Evolutionary conservation across 1,140 invertebrate species (phyloP).

Genomic region (Drosophila triauraria): DNA sequence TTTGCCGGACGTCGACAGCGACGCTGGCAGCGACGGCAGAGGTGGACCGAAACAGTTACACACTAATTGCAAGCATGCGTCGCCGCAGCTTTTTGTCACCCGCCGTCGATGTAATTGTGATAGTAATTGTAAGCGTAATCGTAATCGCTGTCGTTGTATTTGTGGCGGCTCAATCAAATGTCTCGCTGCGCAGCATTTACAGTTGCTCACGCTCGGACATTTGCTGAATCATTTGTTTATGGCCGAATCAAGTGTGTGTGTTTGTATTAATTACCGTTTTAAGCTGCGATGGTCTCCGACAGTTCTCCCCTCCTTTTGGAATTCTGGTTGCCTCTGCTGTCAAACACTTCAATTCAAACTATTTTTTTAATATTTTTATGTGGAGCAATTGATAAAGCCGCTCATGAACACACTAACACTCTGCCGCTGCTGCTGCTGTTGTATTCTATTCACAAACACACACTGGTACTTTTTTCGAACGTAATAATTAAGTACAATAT

Average conservation of each 20-base stretch:
- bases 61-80: slow-evolving; percentile 80
- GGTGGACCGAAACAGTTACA: slow-evolving; percentile 62
- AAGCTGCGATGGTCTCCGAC: slow-evolving; percentile 49
- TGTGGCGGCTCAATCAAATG: slow-evolving; percentile 52
- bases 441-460: slow-evolving; percentile 15
- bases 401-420: slow-evolving; percentile 40
- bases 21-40: slow-evolving; percentile 4
- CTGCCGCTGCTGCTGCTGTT: neutral
- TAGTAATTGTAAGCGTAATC: slow-evolving; percentile 29
- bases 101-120: slow-evolving; percentile 7
- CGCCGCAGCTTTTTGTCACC: slow-evolving; percentile 49
- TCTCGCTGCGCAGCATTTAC: slow-evolving; percentile 66
- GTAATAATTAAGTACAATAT: slow-evolving; percentile 82
- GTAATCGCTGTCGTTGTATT: slow-evolving; percentile 12
- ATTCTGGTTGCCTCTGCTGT: slow-evolving; percentile 49
- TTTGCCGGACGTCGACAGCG: slow-evolving; percentile 45
- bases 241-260: slow-evolving; percentile 72
- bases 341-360: slow-evolving; percentile 76
- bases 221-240: slow-evolving; percentile 82
- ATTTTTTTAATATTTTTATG: slow-evolving; percentile 49
- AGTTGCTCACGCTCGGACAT: slow-evolving; percentile 55
- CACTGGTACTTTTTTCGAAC: slow-evolving; percentile 64
- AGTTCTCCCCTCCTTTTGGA: slow-evolving; percentile 2
- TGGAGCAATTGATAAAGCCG: slow-evolving; percentile 81
- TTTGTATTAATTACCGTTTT: slow-evolving; percentile 83